Percentiles rank a stretch among this genome's conserved stretches.
These are phyloP conservation scores for Sinocyclocheilus grahami DNA, from an alignment of 2,113 vertebrate genomes.

Conservation along the genomic window DNA sequence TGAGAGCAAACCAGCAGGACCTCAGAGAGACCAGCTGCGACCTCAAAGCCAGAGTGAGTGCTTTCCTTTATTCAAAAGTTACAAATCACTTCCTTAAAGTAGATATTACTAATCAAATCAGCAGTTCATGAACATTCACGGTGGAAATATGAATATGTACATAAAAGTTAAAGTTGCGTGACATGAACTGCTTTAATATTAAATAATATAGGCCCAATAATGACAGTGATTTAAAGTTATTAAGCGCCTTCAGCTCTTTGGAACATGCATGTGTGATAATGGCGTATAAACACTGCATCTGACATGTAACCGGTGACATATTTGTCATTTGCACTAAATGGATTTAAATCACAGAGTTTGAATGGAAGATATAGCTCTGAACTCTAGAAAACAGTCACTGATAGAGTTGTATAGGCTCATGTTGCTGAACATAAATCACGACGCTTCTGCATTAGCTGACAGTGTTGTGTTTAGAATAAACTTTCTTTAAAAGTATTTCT, in stretches of 20 bases:
- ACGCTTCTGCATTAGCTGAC: not conserved
- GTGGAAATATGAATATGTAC: not conserved
- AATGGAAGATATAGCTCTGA: not conserved
- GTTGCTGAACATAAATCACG: not conserved
- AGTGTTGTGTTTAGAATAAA: too few relatives aligned
- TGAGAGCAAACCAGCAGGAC: slow-evolving; percentile 72
- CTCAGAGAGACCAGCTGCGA: slow-evolving; percentile 74
- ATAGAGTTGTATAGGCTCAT: not conserved
- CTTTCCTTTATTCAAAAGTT: not conserved
- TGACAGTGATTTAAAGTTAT: too few relatives aligned
- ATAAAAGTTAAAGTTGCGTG: not conserved
- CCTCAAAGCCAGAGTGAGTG: slow-evolving; percentile 75
- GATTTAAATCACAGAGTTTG: not conserved
- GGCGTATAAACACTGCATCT: not conserved
- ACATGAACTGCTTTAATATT: too few relatives aligned
- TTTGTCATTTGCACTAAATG: not conserved
- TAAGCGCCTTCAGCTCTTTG: too few relatives aligned
- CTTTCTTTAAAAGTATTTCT: not conserved
- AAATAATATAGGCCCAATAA: not conserved
- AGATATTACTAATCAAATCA: not conserved
- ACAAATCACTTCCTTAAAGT: not conserved
- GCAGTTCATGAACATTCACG: not conserved
- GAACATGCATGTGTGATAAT: not conserved
- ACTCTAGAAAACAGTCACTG: not conserved
- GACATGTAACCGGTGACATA: not conserved